Conservation (phyloP, 2,888 invertebrate species). For the Lamellibrachia columna region DNA sequence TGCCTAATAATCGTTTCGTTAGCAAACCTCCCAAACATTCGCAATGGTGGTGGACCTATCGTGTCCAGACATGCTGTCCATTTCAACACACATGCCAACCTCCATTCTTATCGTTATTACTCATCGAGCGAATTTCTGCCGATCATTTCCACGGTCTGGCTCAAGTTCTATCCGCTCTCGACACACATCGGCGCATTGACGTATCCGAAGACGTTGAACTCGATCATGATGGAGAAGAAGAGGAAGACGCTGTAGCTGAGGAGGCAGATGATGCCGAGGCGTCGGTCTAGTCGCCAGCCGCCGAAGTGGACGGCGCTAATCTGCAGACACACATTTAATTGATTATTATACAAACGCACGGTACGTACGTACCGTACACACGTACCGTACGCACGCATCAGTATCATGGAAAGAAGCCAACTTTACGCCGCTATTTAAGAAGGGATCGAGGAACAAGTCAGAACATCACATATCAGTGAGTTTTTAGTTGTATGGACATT, state of each 20-base stretch:
- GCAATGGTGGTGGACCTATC: not conserved
- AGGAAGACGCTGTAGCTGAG: constrained; percentile 61
- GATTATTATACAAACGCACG: too few species aligned
- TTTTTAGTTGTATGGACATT: too few species aligned
- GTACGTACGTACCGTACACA: too few species aligned
- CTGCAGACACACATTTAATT: constrained; percentile 41
- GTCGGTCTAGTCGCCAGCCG: constrained; percentile 57
- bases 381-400: too few species aligned
- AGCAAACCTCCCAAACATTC: too few species aligned
- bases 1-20: too few species aligned
- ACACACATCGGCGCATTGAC: constrained; percentile 65
- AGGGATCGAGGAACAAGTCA: too few species aligned
- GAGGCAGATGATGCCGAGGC: constrained; percentile 48
- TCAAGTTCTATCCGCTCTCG: constrained; percentile 28
- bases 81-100: not conserved
- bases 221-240: constrained; percentile 60
- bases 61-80: not conserved
- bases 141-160: not conserved
- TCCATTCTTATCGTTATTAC: not conserved
- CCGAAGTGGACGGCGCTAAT: constrained; percentile 56
- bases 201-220: constrained; percentile 65
- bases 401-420: too few species aligned
- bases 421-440: too few species aligned
- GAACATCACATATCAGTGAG: too few species aligned
- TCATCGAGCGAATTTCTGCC: not conserved